Evolutionary conservation across 2,113 vertebrate genomes (phyloP).

Genomic region (Trogon melanurus): DNA sequence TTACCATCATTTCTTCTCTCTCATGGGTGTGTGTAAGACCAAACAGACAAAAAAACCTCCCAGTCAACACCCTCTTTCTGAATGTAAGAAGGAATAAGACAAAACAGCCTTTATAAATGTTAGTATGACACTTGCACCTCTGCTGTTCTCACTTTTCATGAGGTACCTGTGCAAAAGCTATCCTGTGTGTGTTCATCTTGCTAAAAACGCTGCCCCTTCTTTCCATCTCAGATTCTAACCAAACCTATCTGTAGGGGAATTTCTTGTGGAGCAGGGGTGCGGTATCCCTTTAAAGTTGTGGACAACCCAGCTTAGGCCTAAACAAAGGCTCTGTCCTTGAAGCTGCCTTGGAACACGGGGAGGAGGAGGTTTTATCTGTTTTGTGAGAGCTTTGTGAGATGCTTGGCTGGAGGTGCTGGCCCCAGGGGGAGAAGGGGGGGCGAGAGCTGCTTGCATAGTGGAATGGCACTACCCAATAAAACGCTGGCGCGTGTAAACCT

Average conservation of each 20-base stretch:
- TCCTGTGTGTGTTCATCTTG: rapidly evolving
- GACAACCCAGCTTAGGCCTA: no score
- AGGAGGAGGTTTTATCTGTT: no score
- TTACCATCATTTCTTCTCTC: neutral
- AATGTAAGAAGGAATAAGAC: neutral
- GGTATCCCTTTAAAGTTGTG: no score
- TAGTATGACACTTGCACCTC: neutral
- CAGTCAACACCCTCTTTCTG: neutral
- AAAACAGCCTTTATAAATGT: neutral
- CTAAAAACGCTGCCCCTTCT: neutral
- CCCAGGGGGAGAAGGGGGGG: no score
- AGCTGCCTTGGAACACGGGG: no score
- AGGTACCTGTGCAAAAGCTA: neutral
- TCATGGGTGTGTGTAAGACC: neutral
- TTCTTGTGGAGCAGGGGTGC: no score
- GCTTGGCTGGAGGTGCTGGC: no score
- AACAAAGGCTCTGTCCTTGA: no score
- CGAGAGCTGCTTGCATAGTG: no score
- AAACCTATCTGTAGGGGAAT: neutral
- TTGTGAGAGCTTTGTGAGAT: no score
- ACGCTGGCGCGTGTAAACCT: no score
- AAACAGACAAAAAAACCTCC: neutral
- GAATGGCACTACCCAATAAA: no score
- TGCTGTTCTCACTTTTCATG: neutral
- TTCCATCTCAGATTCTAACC: neutral